A percentile compares a stretch with the other conserved stretches of the same genome.
These are phyloP conservation scores for Eremobia ochroleuca DNA, from an alignment of 2,888 invertebrate species.

Conservation along the genomic window DNA sequence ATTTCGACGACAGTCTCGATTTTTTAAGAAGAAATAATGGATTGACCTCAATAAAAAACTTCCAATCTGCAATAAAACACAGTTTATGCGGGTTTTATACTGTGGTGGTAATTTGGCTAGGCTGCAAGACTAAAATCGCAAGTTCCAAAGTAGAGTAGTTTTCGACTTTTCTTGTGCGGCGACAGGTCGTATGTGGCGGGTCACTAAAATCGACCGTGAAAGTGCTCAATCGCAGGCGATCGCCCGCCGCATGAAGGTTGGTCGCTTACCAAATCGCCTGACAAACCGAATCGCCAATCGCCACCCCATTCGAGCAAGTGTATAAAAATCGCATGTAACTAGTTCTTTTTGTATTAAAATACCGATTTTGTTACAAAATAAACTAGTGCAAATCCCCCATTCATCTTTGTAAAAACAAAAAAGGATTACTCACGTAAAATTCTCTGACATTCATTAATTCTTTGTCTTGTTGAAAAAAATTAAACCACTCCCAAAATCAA, in stretches of 20 bases:
- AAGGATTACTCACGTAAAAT: background rate
- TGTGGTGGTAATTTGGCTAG: no score
- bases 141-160: background rate
- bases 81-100: background rate
- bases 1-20: background rate
- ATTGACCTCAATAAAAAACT: background rate
- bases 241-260: background rate
- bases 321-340: no score
- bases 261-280: no score
- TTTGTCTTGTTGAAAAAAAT: background rate
- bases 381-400: background rate
- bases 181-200: no score
- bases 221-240: no score
- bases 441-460: no score
- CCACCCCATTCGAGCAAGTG: no score
- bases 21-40: background rate
- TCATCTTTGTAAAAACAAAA: constrained; percentile 9
- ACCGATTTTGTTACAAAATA: no score
- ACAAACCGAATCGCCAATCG: no score
- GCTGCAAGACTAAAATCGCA: background rate
- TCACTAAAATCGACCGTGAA: background rate
- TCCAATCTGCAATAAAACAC: no score
- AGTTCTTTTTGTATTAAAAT: no score
- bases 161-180: no score
- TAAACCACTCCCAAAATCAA: background rate